A percentile compares a stretch with the other conserved stretches of the same genome.
Conservation (phyloP, 2,113 vertebrate genomes). For the Campylomormyrus tamandua region DNA sequence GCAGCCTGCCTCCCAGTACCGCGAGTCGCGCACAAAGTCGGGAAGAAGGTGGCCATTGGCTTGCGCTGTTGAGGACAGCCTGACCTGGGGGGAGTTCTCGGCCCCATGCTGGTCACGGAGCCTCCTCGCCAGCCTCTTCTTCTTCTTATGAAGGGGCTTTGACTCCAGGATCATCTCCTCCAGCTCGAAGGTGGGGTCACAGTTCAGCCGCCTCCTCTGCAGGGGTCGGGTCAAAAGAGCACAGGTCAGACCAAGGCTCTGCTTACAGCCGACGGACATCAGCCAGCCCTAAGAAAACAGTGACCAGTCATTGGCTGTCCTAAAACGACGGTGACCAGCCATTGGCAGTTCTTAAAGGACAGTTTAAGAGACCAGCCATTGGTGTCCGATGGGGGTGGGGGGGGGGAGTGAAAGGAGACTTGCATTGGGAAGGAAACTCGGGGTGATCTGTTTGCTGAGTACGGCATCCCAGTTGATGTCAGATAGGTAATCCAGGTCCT, state of each 20-base stretch:
- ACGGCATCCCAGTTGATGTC: constrained; percentile 86
- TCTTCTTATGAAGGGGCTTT: constrained; percentile 97
- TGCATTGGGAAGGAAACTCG: constrained; percentile 85
- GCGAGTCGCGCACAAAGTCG: too few relatives aligned
- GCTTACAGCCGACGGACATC: not conserved
- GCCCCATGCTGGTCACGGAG: constrained; percentile 69
- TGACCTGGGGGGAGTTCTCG: constrained; percentile 73
- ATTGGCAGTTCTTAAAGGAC: too few relatives aligned
- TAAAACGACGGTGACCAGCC: not conserved
- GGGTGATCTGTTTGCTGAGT: constrained; percentile 73
- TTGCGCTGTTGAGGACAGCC: not conserved
- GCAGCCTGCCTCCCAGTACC: not conserved
- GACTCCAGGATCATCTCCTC: constrained; percentile 99
- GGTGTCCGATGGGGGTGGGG: too few relatives aligned
- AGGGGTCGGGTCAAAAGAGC: not conserved
- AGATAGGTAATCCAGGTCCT: constrained; percentile 71
- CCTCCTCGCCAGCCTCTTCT: constrained; percentile 85
- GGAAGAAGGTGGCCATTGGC: not conserved
- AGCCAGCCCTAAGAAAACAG: not conserved
- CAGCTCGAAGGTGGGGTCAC: constrained; percentile 91
- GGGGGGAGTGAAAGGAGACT: constrained; percentile 35
- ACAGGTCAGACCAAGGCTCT: not conserved
- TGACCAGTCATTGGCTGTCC: not conserved
- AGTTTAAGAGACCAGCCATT: not conserved
- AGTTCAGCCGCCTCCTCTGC: constrained; percentile 87